Evolutionary conservation across 2,797 vertebrate genomes (phyloP).

Genomic region (Gallinago stenura): DNA sequence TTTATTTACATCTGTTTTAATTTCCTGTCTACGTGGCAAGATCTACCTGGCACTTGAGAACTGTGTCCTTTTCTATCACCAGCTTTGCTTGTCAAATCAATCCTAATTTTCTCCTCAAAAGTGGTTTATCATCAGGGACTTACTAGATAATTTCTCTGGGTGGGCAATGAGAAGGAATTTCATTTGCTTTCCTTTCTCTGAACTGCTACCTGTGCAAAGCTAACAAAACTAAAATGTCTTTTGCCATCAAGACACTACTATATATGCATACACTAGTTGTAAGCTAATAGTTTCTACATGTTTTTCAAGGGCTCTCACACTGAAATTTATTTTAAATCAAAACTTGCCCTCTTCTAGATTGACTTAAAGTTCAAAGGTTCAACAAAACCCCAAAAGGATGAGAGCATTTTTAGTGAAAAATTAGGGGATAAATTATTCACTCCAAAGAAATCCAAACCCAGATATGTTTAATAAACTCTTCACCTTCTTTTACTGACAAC

Average conservation of each 20-base stretch:
- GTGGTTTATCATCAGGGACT: neutral
- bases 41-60: neutral
- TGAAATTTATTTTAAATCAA: neutral
- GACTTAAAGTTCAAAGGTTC: neutral
- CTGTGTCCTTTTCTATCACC: neutral
- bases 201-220: neutral
- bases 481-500: neutral
- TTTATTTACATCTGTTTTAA: neutral
- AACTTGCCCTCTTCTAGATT: neutral
- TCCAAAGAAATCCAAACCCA: neutral
- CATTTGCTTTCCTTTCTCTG: neutral
- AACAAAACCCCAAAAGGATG: neutral
- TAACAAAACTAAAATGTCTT: neutral
- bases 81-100: neutral
- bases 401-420: neutral
- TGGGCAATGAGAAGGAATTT: neutral
- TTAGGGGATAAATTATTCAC: neutral
- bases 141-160: neutral
- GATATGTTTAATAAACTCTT: neutral
- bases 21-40: neutral
- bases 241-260: neutral
- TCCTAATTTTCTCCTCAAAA: neutral
- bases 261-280: neutral
- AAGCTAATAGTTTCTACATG: neutral
- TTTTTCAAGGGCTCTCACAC: neutral